Conservation (phyloP, 2,797 vertebrate species). For the Schizothorax lantsangensis region DNA sequence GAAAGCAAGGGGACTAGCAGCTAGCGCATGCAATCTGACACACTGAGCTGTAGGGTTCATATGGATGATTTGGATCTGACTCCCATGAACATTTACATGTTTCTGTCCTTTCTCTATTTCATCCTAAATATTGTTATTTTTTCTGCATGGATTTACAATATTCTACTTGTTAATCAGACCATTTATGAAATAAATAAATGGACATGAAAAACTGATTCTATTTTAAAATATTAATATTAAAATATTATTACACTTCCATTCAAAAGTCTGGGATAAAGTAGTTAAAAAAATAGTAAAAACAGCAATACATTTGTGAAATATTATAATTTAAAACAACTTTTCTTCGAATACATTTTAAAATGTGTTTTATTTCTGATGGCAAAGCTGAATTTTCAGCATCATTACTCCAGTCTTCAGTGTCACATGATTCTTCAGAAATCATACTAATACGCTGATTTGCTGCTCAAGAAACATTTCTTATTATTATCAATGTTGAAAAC, state of each 20-base stretch:
- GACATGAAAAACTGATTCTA: not conserved
- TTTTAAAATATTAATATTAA: not conserved
- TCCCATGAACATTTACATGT: not conserved
- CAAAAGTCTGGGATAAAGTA: too few species aligned
- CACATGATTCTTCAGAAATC: too few species aligned
- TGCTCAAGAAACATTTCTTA: not conserved
- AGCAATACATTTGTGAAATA: not conserved
- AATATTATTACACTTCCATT: not conserved
- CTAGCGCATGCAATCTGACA: not conserved
- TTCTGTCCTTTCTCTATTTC: not conserved
- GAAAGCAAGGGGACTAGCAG: not conserved
- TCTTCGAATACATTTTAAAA: too few species aligned
- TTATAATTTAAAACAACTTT: too few species aligned
- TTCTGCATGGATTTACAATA: not conserved
- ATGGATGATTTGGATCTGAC: not conserved
- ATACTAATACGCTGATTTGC: not conserved
- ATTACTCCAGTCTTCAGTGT: too few species aligned
- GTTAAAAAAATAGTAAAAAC: not conserved
- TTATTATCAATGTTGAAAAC: not conserved
- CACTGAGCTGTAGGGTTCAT: not conserved
- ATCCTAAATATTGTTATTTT: not conserved
- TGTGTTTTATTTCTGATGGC: too few species aligned
- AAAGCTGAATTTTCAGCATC: too few species aligned
- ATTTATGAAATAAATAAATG: not conserved
- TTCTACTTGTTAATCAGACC: not conserved